A percentile compares a stretch with the other conserved stretches of the same genome.
Conservation (phyloP, 2,888 invertebrate genomes). For the Beris morrisii region DNA sequence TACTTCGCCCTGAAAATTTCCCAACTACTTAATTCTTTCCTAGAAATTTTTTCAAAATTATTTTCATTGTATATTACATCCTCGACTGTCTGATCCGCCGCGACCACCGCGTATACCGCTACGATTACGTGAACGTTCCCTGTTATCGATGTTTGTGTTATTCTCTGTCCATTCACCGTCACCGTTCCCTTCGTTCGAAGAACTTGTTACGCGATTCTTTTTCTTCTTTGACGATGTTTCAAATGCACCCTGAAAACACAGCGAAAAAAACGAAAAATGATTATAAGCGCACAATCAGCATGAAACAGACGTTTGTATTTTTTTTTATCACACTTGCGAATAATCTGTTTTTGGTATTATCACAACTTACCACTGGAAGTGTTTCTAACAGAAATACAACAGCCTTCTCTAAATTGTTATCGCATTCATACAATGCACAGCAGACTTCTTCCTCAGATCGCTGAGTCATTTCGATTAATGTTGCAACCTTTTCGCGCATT, state of each 20-base stretch:
- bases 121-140: conserved; percentile 55
- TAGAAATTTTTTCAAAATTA: neutral
- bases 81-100: conserved; percentile 60
- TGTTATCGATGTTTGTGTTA: conserved; percentile 46
- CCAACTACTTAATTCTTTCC: neutral
- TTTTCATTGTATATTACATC: conserved; percentile 51
- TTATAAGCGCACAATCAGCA: too few species aligned
- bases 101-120: conserved; percentile 55
- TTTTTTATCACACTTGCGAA: neutral
- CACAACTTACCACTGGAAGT: conserved; percentile 52
- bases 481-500: conserved; percentile 71
- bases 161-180: conserved; percentile 57
- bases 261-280: neutral
- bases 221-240: conserved; percentile 85
- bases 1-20: conserved; percentile 58
- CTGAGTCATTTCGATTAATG: conserved; percentile 88
- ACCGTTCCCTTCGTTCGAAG: conserved; percentile 58
- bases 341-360: neutral
- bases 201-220: conserved; percentile 72
- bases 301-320: neutral
- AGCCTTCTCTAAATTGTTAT: conserved; percentile 81
- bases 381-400: conserved; percentile 55
- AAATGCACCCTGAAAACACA: conserved; percentile 72
- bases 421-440: conserved; percentile 90
- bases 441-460: conserved; percentile 88